These are phyloP conservation scores for Mormyrus hasselquistii DNA, from an alignment of 2,797 vertebrate genomes.

Conservation along the genomic window DNA sequence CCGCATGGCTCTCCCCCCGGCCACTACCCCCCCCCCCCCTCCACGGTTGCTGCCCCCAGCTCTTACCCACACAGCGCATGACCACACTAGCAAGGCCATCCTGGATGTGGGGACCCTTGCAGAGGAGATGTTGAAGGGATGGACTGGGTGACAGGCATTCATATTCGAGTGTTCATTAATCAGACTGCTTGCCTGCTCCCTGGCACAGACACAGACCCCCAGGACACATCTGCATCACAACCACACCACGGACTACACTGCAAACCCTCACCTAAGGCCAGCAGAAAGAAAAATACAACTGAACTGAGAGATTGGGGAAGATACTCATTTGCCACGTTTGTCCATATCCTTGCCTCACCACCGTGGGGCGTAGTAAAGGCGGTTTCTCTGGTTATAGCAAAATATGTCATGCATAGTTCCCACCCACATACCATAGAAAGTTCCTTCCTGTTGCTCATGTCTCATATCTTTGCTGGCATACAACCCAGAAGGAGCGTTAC, in stretches of 20 bases:
- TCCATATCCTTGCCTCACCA: background rate
- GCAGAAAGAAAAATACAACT: background rate
- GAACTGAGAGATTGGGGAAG: background rate
- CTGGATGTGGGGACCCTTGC: background rate
- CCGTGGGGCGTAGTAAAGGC: background rate
- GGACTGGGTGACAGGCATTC: background rate
- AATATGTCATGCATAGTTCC: background rate
- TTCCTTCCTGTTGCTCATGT: background rate
- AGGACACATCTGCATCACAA: background rate
- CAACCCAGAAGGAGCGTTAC: background rate
- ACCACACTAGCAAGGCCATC: background rate
- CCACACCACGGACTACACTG: background rate
- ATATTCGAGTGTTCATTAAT: background rate
- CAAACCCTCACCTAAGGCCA: background rate
- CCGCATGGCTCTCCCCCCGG: slow-evolving; percentile 24
- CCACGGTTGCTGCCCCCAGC: slow-evolving; percentile 24
- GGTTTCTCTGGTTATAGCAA: background rate
- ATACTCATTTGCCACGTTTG: background rate
- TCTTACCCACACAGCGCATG: background rate
- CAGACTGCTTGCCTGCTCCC: background rate
- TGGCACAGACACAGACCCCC: background rate
- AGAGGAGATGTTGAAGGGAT: background rate
- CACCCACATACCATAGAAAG: background rate
- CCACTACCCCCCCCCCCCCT: slow-evolving; percentile 34
- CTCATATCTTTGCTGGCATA: background rate